phyloP scores from a whole-genome alignment of 2,797 vertebrate genomes.

The Ciconia nigra region DNA sequence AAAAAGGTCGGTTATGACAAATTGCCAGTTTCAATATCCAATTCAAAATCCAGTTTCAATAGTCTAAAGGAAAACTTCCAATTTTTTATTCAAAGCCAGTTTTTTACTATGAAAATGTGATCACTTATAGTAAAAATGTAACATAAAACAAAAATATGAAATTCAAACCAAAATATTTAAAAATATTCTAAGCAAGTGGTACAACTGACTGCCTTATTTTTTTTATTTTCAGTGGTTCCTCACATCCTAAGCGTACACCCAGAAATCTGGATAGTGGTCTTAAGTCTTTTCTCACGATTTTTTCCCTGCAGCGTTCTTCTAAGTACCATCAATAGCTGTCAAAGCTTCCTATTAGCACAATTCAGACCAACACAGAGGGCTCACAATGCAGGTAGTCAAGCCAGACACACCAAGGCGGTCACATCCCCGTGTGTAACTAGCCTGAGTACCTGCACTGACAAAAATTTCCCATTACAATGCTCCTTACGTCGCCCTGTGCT shows the following conservation, averaged over 20 bases:
- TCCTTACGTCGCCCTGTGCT: accelerated
- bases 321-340: not conserved
- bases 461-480: accelerated
- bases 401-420: not conserved
- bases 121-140: not conserved
- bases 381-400: accelerated
- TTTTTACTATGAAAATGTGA: not conserved
- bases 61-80: not conserved
- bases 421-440: accelerated
- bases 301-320: not conserved
- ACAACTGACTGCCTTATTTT: not conserved
- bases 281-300: not conserved
- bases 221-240: not conserved
- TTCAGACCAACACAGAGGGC: not conserved
- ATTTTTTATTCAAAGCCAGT: not conserved
- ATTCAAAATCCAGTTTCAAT: not conserved
- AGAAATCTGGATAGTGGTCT: not conserved
- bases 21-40: not conserved
- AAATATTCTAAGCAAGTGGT: not conserved
- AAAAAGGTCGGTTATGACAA: not conserved
- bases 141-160: not conserved
- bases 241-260: not conserved
- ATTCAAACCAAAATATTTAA: not conserved
- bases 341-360: not conserved
- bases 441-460: not conserved